Evolutionary conservation across 2,113 vertebrate genomes (phyloP).

Genomic region (Trogon melanurus): DNA sequence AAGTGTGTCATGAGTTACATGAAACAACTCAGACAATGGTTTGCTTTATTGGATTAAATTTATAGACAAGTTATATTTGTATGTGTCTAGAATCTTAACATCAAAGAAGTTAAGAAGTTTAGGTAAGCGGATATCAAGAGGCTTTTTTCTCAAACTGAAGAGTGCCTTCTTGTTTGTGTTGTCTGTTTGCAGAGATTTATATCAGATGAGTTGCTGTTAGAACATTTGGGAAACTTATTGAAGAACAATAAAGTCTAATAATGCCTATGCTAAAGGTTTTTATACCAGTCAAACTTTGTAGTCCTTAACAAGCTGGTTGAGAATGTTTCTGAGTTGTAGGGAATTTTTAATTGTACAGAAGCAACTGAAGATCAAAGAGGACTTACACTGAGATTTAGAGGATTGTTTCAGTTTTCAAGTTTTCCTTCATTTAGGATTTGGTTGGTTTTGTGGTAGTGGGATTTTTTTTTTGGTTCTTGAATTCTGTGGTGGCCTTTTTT

Average conservation of each 20-base stretch:
- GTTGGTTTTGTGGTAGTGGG: background rate
- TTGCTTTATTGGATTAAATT: conserved; percentile 27
- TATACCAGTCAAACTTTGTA: background rate
- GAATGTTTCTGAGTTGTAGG: background rate
- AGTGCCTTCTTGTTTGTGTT: background rate
- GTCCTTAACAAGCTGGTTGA: background rate
- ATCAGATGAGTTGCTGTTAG: background rate
- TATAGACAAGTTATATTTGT: background rate
- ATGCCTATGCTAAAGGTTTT: background rate
- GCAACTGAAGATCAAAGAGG: background rate
- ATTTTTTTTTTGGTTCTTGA: background rate
- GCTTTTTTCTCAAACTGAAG: background rate
- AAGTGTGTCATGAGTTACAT: background rate
- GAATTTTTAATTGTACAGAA: background rate
- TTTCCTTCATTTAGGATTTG: background rate
- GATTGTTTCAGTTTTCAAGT: background rate
- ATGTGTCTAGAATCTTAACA: background rate
- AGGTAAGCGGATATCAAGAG: background rate
- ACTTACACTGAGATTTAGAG: background rate
- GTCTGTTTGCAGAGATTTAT: background rate
- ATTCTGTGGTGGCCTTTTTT: background rate
- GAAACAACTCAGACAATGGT: background rate
- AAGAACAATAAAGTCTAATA: background rate
- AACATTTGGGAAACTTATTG: background rate
- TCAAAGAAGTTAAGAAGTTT: background rate